Base-by-base conservation (phyloP, 2,113 vertebrate species). In the Acanthisitta chloris region DNA sequence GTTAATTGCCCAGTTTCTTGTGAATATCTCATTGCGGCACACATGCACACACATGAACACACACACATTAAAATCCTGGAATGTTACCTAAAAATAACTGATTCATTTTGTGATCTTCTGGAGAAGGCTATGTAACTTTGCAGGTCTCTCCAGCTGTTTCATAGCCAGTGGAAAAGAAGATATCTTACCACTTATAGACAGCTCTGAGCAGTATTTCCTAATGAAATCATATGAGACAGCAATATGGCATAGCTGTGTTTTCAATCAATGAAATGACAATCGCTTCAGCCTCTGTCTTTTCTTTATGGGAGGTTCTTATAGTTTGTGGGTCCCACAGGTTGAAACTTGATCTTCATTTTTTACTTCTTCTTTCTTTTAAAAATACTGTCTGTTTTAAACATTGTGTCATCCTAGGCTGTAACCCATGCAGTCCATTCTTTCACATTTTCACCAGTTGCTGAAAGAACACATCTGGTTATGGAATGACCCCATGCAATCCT, bases 321-420 rank as follows among this genome's bases (percentile, higher is more conserved):
- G n/a, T 31, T 87, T 31, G 45, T 71, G 69, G 12, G 52, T 87
- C 45, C 31, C 43, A 45, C 19, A 61, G 42, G 34, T 3, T 76
- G 45, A 94, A 96, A 94, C 38, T 62, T 4, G 14, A 85, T 34
- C 31, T 64, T 42, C 5, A 10, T 23, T 64, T 81, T 71, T 69
- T 38, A 5, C 9, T 26, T 83, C 17, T 31, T 38, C 38, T 66
- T 92, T 79, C 59, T 67, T 81, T 78, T 42, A 55, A 59, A 92
- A 92, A 7, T 12, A 34, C 45, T 26, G 7, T 73, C 76, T 94
- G 64, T 23, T 92, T 86, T 87, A 74, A 76, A 51, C 43, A 79
- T 88, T 90, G 45, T 83, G 28, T 36, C 62, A 36, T 71, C 33
- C 46, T 34, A 66, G 29, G 23, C 59, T 69, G 25, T 26, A 40